Evolutionary conservation across 2,113 vertebrate genomes (phyloP), one percentile per base, ranked within the genome.

Genomic region (Thalassoma bifasciatum): DNA sequence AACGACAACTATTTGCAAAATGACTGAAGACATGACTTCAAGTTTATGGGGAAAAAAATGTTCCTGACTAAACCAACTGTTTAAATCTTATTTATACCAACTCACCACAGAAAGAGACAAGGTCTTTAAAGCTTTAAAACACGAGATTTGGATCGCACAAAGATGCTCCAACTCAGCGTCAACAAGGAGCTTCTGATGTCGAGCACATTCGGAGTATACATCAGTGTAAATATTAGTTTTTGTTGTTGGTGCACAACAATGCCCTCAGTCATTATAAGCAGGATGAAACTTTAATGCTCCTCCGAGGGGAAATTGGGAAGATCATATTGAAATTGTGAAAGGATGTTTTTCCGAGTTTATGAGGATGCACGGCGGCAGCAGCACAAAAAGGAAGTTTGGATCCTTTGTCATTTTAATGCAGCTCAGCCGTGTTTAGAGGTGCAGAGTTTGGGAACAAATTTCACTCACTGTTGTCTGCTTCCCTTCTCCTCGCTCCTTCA

Each of bases 391-490:
- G 81, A 88, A 88, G 67, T 91, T 90, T 70, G 14, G 58, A 22
- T 42, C 36, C 75, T 80, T 91, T 91, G 85, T 91, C 79, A 87
- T 88, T 89, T 38, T 81, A 88, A 92, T 89, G 0, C 22, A 38
- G 34, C 66, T 73, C 47, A 10, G 64, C 44, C 3, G 62, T 16
- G 61, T 56, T 12, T 13, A 17, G 54, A 8, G 71, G 17, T 69
- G 82, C 65, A 34, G 73, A 84, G 86, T 84, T 77, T 56, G 30
- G 59, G 66, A 83, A 62, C 71, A 77, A 72, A 78, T 77, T 81
- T 79, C 21, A 24, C 78, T 81, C 6, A 13, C 66, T 59, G 79
- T 82, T 82, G 70, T 84, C 79, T 82, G 66, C 37, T 79, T 79
- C 72, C 63, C 54, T 59, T 81, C 81, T 72, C 16, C n/a, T 58